Percentiles rank a stretch among this genome's conserved stretches.
These are phyloP conservation scores for Tupaia chinensis DNA, from an alignment of 2,113 vertebrate species.

Conservation along the genomic window DNA sequence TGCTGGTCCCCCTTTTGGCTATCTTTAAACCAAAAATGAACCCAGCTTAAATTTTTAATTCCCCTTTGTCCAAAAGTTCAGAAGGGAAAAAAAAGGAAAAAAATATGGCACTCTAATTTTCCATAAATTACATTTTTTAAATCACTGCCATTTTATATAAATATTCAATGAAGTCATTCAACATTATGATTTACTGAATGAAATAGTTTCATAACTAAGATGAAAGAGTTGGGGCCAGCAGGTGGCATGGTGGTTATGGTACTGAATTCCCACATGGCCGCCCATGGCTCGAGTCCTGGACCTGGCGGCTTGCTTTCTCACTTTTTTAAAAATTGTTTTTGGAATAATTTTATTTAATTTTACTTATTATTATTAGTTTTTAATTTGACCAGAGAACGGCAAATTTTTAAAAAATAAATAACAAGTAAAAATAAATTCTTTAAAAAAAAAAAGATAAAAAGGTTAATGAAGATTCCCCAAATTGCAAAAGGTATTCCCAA, in stretches of 20 bases:
- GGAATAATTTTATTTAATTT: no score
- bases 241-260: no score
- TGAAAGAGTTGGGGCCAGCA: background rate
- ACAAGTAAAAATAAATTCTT: no score
- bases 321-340: no score
- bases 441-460: background rate
- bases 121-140: constrained; percentile 15
- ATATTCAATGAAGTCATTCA: background rate
- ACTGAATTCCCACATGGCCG: no score
- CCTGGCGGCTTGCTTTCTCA: no score
- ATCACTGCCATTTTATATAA: background rate
- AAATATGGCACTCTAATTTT: background rate
- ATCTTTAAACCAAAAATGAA: constrained; percentile 16
- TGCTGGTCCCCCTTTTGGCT: background rate
- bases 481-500: background rate
- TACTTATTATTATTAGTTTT: no score
- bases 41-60: background rate
- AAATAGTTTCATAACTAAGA: background rate
- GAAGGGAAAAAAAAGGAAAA: background rate
- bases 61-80: background rate
- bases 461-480: constrained; percentile 2
- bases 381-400: no score
- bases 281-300: no score
- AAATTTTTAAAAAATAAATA: no score
- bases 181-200: background rate